Conservation (phyloP, 1,140 invertebrate genomes). For the Phymastichus coffea region DNA sequence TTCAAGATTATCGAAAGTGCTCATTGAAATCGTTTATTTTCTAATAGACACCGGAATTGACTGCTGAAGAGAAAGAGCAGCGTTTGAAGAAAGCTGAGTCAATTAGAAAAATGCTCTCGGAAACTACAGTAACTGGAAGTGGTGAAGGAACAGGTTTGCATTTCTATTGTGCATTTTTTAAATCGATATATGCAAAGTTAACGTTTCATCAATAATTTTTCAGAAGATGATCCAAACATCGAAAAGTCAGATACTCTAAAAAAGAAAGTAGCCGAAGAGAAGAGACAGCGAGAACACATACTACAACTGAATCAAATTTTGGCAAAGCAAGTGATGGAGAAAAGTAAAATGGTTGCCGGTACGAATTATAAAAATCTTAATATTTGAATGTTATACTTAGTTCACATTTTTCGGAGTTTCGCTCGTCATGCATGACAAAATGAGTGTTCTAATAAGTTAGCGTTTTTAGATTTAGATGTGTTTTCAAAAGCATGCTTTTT, state of each 20-base stretch:
- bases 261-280: constrained; percentile 74
- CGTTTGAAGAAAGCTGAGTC: constrained; percentile 84
- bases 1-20: too few species aligned
- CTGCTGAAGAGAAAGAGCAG: constrained; percentile 78
- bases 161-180: neutral
- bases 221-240: constrained; percentile 47
- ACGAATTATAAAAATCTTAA: constrained; percentile 38
- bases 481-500: constrained; percentile 16
- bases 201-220: constrained; percentile 4
- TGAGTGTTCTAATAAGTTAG: constrained; percentile 6
- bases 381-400: neutral
- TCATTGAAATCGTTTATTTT: constrained; percentile 4
- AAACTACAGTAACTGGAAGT: constrained; percentile 58
- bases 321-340: constrained; percentile 91
- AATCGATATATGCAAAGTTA: neutral
- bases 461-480: constrained; percentile 16
- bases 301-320: constrained; percentile 87
- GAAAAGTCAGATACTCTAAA: constrained; percentile 52
- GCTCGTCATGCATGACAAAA: constrained; percentile 33
- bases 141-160: constrained; percentile 42
- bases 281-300: constrained; percentile 82
- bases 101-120: constrained; percentile 86
- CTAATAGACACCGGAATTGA: constrained; percentile 69
- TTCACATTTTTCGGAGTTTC: constrained; percentile 20
- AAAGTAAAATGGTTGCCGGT: constrained; percentile 92